Evolutionary conservation across 2,888 invertebrate genomes (phyloP).

Genomic region (Pediacus dermestoides): DNA sequence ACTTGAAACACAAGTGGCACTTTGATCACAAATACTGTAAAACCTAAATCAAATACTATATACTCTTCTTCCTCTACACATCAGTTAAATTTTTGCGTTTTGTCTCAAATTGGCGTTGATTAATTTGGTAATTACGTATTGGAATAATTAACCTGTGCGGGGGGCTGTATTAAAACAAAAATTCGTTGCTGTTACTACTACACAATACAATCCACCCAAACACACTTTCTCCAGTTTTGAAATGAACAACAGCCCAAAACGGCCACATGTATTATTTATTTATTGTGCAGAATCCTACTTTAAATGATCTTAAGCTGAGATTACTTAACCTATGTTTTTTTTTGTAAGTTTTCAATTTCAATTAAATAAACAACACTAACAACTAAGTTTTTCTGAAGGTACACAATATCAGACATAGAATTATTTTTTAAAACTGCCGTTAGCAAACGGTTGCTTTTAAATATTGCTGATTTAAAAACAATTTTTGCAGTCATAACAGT

Average conservation of each 20-base stretch:
- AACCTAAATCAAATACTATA: slow-evolving; percentile 53
- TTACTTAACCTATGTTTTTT: slow-evolving; percentile 37
- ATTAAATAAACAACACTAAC: slow-evolving; percentile 42
- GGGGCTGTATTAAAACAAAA: background rate
- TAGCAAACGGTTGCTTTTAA: too few species aligned
- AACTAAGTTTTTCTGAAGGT: slow-evolving; percentile 44
- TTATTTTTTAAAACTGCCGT: slow-evolving; percentile 26
- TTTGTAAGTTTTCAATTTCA: slow-evolving; percentile 34
- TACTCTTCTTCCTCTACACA: too few species aligned
- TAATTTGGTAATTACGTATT: background rate
- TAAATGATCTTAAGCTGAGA: slow-evolving; percentile 42
- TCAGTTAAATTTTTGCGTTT: slow-evolving; percentile 12
- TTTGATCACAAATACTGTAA: slow-evolving; percentile 76
- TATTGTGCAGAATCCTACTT: slow-evolving; percentile 23
- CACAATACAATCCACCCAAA: too few species aligned
- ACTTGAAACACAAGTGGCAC: slow-evolving; percentile 74
- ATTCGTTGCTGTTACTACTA: too few species aligned
- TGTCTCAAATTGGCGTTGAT: slow-evolving; percentile 5
- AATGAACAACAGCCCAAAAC: too few species aligned
- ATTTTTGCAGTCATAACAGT: slow-evolving; percentile 18
- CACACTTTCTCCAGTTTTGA: too few species aligned
- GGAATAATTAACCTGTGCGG: background rate
- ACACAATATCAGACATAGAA: slow-evolving; percentile 50
- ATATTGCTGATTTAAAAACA: too few species aligned
- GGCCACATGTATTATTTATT: slow-evolving; percentile 32